Percentiles rank a stretch among this genome's conserved stretches.
Conservation (phyloP, 2,797 vertebrate species). For the Protonibea diacanthus region DNA sequence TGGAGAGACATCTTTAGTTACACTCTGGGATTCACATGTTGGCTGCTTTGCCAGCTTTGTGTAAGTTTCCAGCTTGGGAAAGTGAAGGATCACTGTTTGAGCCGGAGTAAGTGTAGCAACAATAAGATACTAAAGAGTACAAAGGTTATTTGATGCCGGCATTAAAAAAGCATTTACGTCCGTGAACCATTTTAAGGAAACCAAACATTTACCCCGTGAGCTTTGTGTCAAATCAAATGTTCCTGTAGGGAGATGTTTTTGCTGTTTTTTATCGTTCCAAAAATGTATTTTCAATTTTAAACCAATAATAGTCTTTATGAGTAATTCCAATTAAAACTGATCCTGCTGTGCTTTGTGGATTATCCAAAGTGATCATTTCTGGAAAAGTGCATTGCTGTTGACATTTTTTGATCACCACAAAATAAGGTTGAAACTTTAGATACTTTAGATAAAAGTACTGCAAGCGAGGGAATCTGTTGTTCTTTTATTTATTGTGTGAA, state of each 20-base stretch:
- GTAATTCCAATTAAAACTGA: background rate
- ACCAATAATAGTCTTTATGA: background rate
- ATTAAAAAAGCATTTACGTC: constrained; percentile 15
- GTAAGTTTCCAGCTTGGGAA: constrained; percentile 12
- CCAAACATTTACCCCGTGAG: background rate
- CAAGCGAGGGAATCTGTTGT: background rate
- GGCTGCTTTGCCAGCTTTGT: constrained; percentile 29
- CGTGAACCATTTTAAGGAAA: background rate
- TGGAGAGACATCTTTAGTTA: constrained; percentile 51
- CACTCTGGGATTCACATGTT: constrained; percentile 22
- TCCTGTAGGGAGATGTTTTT: background rate
- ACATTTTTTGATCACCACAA: background rate
- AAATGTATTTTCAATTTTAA: background rate
- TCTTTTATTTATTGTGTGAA: background rate
- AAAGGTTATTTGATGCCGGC: constrained; percentile 1
- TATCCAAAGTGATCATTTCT: background rate
- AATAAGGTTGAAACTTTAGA: background rate
- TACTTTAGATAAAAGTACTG: background rate
- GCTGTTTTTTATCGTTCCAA: background rate
- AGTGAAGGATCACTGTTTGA: background rate
- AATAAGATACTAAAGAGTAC: background rate
- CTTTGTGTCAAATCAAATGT: background rate
- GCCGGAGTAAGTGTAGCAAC: constrained; percentile 3
- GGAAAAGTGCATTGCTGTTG: background rate
- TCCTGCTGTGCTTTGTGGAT: background rate